Evolutionary conservation across 2,113 vertebrate genomes (phyloP), one percentile per base, ranked within the genome.

Genomic region (Oceanites oceanicus): DNA sequence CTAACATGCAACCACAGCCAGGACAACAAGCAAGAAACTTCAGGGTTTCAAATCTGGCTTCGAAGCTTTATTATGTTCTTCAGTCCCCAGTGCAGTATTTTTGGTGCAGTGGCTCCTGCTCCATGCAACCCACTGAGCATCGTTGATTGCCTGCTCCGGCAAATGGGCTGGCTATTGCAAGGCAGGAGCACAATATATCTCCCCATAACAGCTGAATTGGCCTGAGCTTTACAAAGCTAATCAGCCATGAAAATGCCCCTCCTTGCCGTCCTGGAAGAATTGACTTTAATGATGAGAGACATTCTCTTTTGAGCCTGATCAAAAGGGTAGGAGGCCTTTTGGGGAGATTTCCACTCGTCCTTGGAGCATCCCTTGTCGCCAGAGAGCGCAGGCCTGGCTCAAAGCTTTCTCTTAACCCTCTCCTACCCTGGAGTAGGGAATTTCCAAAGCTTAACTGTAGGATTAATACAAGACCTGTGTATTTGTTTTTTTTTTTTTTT

Each of bases 161-260:
- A 42, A 70, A 53, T 0, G 6, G 84, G 42, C 49, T 45, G 82
- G 50, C 32, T 77, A 4, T 26, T 50, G 53, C 21, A 14, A 75
- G 61, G 77, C 73, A 61, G 86, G 72, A 91, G 40, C 30, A 61
- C 70, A 21, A 42, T 73, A 2, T 49, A 36, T 76, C 90, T 90
- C 26, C 73, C 44, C 15, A 1, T 18, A 91, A 50, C 55, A 87
- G 90, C 53, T 79, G 81, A 85, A 73, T 52, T 92, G 85, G 96
- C 32, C 67, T 55, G 67, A 79, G 85, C 85, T 86, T 80, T 86
- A 32, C 86, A 55, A 20, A 92, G 59, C 78, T 90, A 86, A 93
- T 94, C 92, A 95, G 71, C 90, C 94, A 44, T 94, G 92, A 93
- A 94, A 90, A 96, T 86, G 81, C 55, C 62, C 71, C 94, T 96